These are phyloP conservation scores for Taxidea taxus DNA, from an alignment of 2,113 vertebrate species.

Conservation along the genomic window DNA sequence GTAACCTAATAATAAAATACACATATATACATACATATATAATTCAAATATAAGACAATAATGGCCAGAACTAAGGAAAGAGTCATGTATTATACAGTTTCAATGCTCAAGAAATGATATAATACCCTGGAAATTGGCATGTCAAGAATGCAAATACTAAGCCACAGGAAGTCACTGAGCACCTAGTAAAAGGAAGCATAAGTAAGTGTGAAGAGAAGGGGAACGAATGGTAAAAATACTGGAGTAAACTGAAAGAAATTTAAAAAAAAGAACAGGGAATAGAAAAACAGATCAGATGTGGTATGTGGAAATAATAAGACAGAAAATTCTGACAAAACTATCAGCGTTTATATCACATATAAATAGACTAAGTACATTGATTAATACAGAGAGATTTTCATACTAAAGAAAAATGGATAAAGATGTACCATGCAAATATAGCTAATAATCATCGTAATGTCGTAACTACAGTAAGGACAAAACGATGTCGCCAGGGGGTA, in stretches of 20 bases:
- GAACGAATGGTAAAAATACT: too few species aligned
- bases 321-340: background rate
- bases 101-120: background rate
- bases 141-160: background rate
- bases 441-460: too few species aligned
- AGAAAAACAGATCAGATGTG: background rate
- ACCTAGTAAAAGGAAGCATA: background rate
- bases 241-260: too few species aligned
- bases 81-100: background rate
- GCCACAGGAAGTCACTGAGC: background rate
- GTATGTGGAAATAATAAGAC: background rate
- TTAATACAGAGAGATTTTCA: background rate
- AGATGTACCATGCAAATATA: rapidly evolving
- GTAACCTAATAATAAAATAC: too few species aligned
- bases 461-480: rapidly evolving
- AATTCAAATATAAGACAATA: background rate
- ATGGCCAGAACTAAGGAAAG: background rate
- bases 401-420: background rate
- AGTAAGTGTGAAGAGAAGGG: background rate
- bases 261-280: background rate
- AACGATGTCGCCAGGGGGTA: rapidly evolving
- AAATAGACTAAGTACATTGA: background rate
- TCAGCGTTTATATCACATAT: background rate
- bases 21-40: background rate
- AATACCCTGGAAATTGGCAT: background rate